A percentile compares a stretch with the other conserved stretches of the same genome.
These are phyloP conservation scores for Triops longicaudatus DNA, from an alignment of 1,140 invertebrate genomes.

Conservation along the genomic window DNA sequence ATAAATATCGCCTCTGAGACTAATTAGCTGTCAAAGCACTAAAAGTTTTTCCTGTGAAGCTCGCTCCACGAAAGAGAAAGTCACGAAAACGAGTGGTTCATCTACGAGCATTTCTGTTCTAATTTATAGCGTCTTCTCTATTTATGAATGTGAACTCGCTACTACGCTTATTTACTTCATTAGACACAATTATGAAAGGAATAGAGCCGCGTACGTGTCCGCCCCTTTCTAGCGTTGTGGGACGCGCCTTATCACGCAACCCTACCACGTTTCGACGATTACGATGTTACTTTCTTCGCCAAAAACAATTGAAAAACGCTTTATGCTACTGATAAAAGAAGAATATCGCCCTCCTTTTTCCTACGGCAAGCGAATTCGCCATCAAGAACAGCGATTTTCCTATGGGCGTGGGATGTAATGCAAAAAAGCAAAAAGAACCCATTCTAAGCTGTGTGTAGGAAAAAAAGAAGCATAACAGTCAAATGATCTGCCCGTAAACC, in stretches of 20 bases:
- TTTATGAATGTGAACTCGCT: not conserved
- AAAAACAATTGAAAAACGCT: not conserved
- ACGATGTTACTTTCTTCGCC: not conserved
- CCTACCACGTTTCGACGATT: not conserved
- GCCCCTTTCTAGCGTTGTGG: not conserved
- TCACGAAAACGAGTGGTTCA: not conserved
- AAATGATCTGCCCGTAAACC: not conserved
- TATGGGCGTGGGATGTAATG: not conserved
- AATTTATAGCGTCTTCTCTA: not conserved
- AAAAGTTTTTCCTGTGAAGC: not conserved
- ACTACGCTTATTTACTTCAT: not conserved
- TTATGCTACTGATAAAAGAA: not conserved
- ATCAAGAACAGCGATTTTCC: not conserved
- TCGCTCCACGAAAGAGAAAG: not conserved
- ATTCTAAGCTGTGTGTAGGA: not conserved
- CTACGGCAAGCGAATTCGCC: not conserved
- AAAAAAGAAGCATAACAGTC: not conserved
- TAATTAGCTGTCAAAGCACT: not conserved
- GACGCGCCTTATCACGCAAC: constrained; percentile 1
- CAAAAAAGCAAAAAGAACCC: not conserved
- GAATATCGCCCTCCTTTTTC: not conserved
- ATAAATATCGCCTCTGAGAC: not conserved
- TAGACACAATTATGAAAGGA: constrained; percentile 5
- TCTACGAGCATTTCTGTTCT: not conserved
- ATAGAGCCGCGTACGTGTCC: not conserved